Percentiles rank a stretch among this genome's conserved stretches.
Conservation (phyloP, 2,113 vertebrate species). For the Trochalopteron elliotii region DNA sequence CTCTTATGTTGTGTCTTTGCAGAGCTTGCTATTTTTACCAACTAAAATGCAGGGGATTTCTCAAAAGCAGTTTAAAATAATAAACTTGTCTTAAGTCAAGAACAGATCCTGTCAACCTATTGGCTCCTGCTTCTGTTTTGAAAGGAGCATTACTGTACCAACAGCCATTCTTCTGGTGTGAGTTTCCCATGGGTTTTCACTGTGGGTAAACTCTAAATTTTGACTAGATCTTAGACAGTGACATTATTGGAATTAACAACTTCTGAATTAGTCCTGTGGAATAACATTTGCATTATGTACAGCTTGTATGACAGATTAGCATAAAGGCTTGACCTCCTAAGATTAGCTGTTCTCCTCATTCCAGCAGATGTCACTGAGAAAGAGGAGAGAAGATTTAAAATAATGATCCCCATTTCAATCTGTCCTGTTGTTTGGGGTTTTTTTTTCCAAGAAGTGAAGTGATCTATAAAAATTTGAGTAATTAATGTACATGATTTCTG, state of each 20-base stretch:
- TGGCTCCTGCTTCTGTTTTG: conserved; percentile 35
- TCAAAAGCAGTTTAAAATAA: conserved; percentile 54
- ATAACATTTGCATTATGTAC: not conserved
- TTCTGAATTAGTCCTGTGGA: conserved; percentile 5
- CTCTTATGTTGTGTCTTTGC: conserved; percentile 24
- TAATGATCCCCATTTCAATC: not conserved
- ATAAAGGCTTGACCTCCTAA: not conserved
- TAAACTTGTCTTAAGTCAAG: conserved; percentile 42
- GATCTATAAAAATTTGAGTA: conserved; percentile 55
- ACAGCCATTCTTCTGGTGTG: not conserved
- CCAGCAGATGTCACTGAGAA: conserved; percentile 4
- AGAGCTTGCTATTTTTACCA: conserved; percentile 44
- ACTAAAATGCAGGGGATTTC: not conserved
- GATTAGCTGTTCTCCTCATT: not conserved
- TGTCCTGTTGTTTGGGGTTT: not conserved
- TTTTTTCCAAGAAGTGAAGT: conserved; percentile 33
- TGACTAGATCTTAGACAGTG: not conserved
- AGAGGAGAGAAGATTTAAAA: not conserved
- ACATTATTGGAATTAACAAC: not conserved
- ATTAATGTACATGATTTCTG: conserved; percentile 44
- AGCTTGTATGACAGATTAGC: not conserved
- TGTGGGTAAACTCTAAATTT: not conserved
- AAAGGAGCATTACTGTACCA: not conserved
- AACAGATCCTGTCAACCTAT: conserved; percentile 16
- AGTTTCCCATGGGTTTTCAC: conserved; percentile 25